These are phyloP conservation scores for Hormaphis cornu DNA, from an alignment of 1,140 invertebrate species.

Conservation along the genomic window DNA sequence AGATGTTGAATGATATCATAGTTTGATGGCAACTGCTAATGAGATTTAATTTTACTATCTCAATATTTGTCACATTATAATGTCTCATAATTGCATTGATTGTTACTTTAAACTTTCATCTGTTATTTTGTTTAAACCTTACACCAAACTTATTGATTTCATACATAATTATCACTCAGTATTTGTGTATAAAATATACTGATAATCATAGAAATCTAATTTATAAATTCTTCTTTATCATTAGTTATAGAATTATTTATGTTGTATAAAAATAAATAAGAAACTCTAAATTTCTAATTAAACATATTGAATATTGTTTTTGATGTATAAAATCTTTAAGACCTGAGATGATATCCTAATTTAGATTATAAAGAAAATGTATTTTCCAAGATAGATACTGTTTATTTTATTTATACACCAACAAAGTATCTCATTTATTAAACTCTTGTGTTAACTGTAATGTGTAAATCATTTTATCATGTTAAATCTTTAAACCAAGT, in stretches of 20 bases:
- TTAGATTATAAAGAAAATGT: neutral
- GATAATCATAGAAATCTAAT: too few species aligned
- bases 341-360: neutral
- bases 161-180: too few species aligned
- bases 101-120: too few species aligned
- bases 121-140: too few species aligned
- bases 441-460: neutral
- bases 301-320: neutral
- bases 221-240: too few species aligned
- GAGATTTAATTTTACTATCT: too few species aligned
- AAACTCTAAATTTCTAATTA: neutral
- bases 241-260: neutral
- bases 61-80: neutral
- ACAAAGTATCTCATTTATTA: neutral
- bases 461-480: neutral
- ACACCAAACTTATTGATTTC: too few species aligned
- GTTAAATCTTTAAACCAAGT: neutral
- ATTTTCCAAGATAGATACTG: too few species aligned
- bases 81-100: neutral
- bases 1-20: too few species aligned
- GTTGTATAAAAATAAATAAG: neutral
- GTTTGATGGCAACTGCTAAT: too few species aligned
- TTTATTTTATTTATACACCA: neutral
- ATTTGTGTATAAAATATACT: too few species aligned
- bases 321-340: neutral